phyloP scores from a whole-genome alignment of 1,140 invertebrate genomes.

The Drosophila punjabiensis region DNA sequence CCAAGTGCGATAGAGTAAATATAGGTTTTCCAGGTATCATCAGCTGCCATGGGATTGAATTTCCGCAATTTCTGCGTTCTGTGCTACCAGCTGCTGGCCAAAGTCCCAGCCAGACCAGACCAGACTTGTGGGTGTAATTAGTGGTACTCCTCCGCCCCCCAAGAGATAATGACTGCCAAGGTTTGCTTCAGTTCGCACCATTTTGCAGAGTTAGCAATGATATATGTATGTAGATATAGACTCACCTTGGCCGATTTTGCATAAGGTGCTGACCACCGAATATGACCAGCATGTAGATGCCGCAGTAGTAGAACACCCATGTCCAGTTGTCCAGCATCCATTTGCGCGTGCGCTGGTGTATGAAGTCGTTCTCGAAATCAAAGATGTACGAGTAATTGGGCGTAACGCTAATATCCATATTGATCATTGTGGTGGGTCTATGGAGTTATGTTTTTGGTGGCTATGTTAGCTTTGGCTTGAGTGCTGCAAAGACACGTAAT shows the following conservation, averaged over 20 bases:
- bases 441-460: conserved; percentile 22
- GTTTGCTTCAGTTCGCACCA: not conserved
- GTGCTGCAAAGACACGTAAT: not conserved
- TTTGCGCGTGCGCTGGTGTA: conserved; percentile 92
- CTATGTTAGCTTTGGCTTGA: conserved; percentile 24
- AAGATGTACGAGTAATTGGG: conserved; percentile 98
- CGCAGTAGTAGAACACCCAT: conserved; percentile 95
- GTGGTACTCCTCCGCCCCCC: not conserved
- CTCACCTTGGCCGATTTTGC: conserved; percentile 92
- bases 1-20: conserved; percentile 21
- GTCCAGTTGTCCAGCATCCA: conserved; percentile 99
- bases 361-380: conserved; percentile 97
- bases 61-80: too few species aligned
- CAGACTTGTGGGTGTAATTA: conserved; percentile 40
- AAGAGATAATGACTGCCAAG: conserved; percentile 10
- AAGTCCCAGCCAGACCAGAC: conserved; percentile 1
- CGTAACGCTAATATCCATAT: conserved; percentile 87
- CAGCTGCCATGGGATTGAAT: conserved; percentile 7
- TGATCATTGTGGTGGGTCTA: conserved; percentile 71
- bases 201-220: conserved; percentile 5
- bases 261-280: conserved; percentile 97
- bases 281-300: conserved; percentile 96
- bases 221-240: conserved; percentile 27
- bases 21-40: conserved; percentile 20
- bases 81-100: conserved; percentile 14